phyloP scores from a whole-genome alignment of 2,797 vertebrate genomes.

The Hybognathus amarus region DNA sequence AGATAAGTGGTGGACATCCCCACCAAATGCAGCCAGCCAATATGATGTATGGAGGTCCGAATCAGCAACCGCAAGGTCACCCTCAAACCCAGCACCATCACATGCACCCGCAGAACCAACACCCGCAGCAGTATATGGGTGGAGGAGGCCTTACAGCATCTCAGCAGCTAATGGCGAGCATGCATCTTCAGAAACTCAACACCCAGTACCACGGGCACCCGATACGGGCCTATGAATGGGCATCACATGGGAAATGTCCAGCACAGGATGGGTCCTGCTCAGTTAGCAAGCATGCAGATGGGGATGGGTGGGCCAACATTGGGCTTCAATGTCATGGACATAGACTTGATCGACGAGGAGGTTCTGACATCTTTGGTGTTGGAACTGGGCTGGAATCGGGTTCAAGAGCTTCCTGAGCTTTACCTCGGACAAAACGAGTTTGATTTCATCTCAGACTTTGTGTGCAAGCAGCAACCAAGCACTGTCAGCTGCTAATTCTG shows the following conservation, averaged over 20 bases:
- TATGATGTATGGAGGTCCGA: conserved; percentile 82
- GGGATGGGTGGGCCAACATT: conserved; percentile 78
- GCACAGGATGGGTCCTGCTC: conserved; percentile 79
- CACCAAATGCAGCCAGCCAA: conserved; percentile 79
- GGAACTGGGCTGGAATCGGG: conserved; percentile 93
- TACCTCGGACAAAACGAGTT: conserved; percentile 97
- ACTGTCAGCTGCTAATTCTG: conserved; percentile 87
- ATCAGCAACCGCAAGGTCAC: conserved; percentile 65
- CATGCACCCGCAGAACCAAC: conserved; percentile 73
- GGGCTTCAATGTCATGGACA: conserved; percentile 87
- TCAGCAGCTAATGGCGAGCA: conserved; percentile 89
- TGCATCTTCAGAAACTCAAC: conserved; percentile 93
- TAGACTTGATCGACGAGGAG: conserved; percentile 95
- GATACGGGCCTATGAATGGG: conserved; percentile 69
- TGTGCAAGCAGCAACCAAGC: conserved; percentile 92
- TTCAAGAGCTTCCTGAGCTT: conserved; percentile 95
- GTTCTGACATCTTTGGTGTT: conserved; percentile 92
- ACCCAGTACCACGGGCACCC: conserved; percentile 89
- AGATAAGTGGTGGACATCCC: conserved; percentile 79
- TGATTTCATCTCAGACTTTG: conserved; percentile 95
- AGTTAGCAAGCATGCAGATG: conserved; percentile 78
- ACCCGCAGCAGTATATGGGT: conserved; percentile 78
- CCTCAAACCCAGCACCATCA: conserved; percentile 70
- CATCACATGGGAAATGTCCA: conserved; percentile 76
- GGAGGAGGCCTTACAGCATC: conserved; percentile 71